A percentile compares a stretch with the other conserved stretches of the same genome.
These are phyloP conservation scores for Morone chrysops DNA, from an alignment of 2,113 vertebrate genomes.

Conservation along the genomic window DNA sequence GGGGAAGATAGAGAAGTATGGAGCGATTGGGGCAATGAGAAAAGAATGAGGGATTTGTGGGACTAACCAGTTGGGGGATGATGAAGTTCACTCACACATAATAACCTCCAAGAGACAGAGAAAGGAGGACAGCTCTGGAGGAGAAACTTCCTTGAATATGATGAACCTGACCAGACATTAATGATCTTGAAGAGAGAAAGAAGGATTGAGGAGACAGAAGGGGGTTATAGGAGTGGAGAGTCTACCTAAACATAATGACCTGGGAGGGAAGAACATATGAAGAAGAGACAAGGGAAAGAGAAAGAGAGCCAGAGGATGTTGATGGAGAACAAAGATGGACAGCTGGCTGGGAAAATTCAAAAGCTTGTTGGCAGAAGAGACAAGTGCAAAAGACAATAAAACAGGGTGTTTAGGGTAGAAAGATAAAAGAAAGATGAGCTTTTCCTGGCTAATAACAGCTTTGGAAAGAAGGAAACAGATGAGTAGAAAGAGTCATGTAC, in stretches of 20 bases:
- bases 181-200: slow-evolving; percentile 31
- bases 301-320: neutral
- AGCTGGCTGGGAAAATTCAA: neutral
- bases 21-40: slow-evolving; percentile 1
- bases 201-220: neutral
- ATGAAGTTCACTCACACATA: slow-evolving; percentile 19
- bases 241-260: slow-evolving; percentile 20
- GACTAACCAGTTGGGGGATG: slow-evolving; percentile 14
- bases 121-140: neutral
- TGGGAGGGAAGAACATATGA: slow-evolving; percentile 15
- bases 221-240: slow-evolving; percentile 21
- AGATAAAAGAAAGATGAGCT: slow-evolving; percentile 29
- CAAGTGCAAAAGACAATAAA: slow-evolving; percentile 13
- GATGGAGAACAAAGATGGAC: neutral
- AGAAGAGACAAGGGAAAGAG: neutral
- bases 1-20: slow-evolving; percentile 1
- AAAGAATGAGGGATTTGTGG: neutral
- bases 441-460: slow-evolving; percentile 24
- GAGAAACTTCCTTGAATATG: slow-evolving; percentile 30
- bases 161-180: slow-evolving; percentile 46
- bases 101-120: slow-evolving; percentile 47
- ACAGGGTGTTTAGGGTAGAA: neutral
- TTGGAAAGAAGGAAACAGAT: neutral
- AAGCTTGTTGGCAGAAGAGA: slow-evolving; percentile 10
- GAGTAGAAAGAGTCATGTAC: slow-evolving; percentile 11